Evolutionary conservation across 2,797 vertebrate genomes (phyloP).

Genomic region (Glossophaga mutica): DNA sequence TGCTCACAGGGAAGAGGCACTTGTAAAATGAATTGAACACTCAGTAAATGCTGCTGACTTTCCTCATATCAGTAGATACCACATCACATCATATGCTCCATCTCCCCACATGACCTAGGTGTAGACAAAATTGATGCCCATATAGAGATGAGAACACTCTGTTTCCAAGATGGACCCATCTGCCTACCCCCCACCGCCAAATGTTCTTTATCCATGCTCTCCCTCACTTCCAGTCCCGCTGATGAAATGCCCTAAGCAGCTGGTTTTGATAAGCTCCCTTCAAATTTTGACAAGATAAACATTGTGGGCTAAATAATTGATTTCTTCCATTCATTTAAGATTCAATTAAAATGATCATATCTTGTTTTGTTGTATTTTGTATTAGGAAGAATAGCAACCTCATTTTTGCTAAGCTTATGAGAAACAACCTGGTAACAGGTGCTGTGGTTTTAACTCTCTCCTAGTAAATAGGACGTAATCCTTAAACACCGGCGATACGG

Average conservation of each 20-base stretch:
- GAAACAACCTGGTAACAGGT: not conserved
- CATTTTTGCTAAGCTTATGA: not conserved
- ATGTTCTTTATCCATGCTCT: not conserved
- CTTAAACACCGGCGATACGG: not conserved
- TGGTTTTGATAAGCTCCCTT: slow-evolving; percentile 32
- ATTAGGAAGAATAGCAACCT: slow-evolving; percentile 39
- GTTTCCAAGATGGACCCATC: not conserved
- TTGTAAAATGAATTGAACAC: not conserved
- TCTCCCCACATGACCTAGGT: not conserved
- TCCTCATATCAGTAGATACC: not conserved
- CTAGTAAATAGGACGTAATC: not conserved
- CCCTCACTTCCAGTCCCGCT: not conserved
- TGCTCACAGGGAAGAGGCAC: accelerated
- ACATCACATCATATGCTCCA: not conserved
- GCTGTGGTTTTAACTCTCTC: not conserved
- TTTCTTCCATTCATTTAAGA: slow-evolving; percentile 50
- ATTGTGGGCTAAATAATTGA: slow-evolving; percentile 42
- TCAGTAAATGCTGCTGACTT: not conserved
- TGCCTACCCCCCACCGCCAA: not conserved
- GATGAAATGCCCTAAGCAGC: slow-evolving; percentile 28
- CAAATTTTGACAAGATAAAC: slow-evolving; percentile 45
- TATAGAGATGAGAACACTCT: not conserved
- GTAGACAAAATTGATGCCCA: not conserved
- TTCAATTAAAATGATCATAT: slow-evolving; percentile 38
- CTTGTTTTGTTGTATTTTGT: not conserved